These are phyloP conservation scores for Sorex araneus DNA, from an alignment of 2,113 vertebrate species.

Conservation along the genomic window DNA sequence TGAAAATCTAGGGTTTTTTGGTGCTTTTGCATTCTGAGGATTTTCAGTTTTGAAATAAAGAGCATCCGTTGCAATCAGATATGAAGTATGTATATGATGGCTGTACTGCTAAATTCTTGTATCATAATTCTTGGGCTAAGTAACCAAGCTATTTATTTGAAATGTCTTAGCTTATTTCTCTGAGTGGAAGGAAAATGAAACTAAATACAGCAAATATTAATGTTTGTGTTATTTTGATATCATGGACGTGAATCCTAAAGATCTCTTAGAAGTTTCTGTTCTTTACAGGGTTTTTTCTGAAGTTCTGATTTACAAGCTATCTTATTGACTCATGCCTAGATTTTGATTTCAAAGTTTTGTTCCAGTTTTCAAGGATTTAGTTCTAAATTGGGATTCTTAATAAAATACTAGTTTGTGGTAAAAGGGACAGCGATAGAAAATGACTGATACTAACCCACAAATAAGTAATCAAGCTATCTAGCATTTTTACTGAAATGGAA, in stretches of 20 bases:
- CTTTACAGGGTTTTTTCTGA: constrained; percentile 36
- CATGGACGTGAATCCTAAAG: constrained; percentile 10
- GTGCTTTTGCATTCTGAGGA: not conserved
- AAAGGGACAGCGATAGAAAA: not conserved
- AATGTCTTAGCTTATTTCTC: constrained; percentile 10
- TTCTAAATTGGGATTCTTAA: constrained; percentile 19
- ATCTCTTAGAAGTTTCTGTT: not conserved
- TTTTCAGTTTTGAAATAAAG: constrained; percentile 58
- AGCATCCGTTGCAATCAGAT: not conserved
- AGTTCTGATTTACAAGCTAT: constrained; percentile 45
- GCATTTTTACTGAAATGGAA: not conserved
- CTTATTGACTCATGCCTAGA: constrained; percentile 17
- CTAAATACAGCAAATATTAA: not conserved
- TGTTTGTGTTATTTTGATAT: constrained; percentile 50
- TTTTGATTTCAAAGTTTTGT: not conserved
- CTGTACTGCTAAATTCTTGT: constrained; percentile 29
- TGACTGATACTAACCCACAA: constrained; percentile 6
- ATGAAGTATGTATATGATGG: not conserved
- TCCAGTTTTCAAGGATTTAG: not conserved
- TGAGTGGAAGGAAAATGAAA: constrained; percentile 39
- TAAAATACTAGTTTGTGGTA: not conserved
- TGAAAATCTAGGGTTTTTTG: not conserved
- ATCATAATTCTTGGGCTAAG: not conserved
- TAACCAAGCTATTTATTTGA: not conserved
- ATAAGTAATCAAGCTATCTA: not conserved